Evolutionary conservation across 2,797 vertebrate genomes (phyloP), one percentile per base, ranked within the genome.

Genomic region (Poeciliopsis infans): DNA sequence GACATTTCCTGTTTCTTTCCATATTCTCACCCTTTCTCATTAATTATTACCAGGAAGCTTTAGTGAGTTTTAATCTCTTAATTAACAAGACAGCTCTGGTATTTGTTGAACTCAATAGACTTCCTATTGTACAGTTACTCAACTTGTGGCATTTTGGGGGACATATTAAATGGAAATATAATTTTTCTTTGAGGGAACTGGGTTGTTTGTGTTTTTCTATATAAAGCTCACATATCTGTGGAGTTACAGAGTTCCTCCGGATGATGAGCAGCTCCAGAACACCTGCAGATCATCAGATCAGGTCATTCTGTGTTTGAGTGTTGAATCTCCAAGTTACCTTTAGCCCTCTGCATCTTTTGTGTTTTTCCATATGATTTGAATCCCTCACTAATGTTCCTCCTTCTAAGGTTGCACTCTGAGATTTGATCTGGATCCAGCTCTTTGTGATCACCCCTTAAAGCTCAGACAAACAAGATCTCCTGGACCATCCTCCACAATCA

Each of bases 41-140:
- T 36, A 49, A 6, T 69, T 39, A 75, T 77, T 73, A 57, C 2
- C 6, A 12, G 20, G 51, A 70, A 70, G 66, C 72, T 82, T 74
- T 72, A 75, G 77, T 73, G 13, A 59, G 55, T 43, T 61, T 55
- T 12, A 82, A 79, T 76, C 78, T 82, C 46, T 49, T 53, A 36
- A 76, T 78, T 28, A 75, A 11, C 55, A 59, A 79, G 25, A 76
- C 49, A 55, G 49, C 53, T 5, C 11, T 74, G 36, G 1, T 59
- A 15, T 5, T 70, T 73, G 73, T 47, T 69, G 61, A 80, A 45
- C 75, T 81, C 0, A 1, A 82, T 82, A 39, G 31, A 1, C 77
- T 49, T 47, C 77, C 36, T 75, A 72, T 77, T 72, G 8, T 57
- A n/a, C 18, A 36, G 11, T 49, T n/a, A 8, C 23, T 84, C 28